These are phyloP conservation scores for Rugalucina vietnamica DNA, from an alignment of 2,888 invertebrate species.

Conservation along the genomic window DNA sequence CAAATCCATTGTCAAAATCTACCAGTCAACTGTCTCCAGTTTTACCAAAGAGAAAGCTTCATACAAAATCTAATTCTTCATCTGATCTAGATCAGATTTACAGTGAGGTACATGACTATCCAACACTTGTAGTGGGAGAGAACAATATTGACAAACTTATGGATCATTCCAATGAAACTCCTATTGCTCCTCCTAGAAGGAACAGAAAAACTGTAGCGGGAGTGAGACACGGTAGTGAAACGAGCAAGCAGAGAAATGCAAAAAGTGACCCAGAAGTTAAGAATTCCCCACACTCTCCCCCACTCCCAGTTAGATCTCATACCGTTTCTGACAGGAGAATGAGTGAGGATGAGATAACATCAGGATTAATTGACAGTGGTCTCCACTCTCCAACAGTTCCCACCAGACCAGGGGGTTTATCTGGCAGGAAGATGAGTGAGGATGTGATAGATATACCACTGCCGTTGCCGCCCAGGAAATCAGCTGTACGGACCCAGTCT, in stretches of 20 bases:
- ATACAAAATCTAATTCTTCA: neutral
- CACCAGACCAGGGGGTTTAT: neutral
- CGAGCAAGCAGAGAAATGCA: neutral
- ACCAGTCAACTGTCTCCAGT: neutral
- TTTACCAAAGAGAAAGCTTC: constrained; percentile 7
- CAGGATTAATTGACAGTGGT: neutral
- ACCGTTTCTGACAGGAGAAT: neutral
- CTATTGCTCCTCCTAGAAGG: constrained; percentile 54
- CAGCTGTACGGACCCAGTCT: neutral
- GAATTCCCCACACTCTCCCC: neutral
- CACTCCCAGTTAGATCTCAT: neutral
- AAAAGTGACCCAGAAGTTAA: neutral
- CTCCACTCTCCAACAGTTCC: neutral
- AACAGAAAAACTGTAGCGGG: constrained; percentile 28
- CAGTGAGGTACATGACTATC: neutral
- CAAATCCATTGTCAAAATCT: neutral
- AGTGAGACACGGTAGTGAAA: neutral
- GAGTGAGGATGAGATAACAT: neutral
- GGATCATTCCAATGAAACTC: constrained; percentile 14
- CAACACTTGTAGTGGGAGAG: neutral
- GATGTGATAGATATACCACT: neutral
- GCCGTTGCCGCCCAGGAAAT: neutral
- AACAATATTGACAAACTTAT: no score
- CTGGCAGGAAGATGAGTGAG: neutral
- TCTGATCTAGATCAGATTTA: neutral